These are phyloP conservation scores for Pangasius sanitwongsei DNA, from an alignment of 2,797 vertebrate species.

Conservation along the genomic window DNA sequence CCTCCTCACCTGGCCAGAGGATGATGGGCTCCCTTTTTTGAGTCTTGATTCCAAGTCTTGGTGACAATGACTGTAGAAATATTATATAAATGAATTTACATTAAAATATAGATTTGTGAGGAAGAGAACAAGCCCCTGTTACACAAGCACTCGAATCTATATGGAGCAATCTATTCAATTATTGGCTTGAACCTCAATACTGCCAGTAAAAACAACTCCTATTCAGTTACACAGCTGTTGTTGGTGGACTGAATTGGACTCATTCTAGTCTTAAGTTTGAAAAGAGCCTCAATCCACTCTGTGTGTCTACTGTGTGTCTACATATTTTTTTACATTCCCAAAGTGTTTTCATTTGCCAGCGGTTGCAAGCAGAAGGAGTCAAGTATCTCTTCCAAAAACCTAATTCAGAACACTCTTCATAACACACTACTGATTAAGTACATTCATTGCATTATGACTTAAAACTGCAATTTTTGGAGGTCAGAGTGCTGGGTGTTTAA, in stretches of 20 bases:
- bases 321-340: background rate
- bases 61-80: background rate
- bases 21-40: background rate
- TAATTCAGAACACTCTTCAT: constrained; percentile 4
- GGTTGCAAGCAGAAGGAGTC: background rate
- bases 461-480: background rate
- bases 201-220: background rate
- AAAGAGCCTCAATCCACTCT: background rate
- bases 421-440: constrained; percentile 1
- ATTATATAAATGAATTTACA: background rate
- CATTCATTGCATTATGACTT: background rate
- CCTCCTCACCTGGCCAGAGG: background rate
- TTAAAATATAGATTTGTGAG: background rate
- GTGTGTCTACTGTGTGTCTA: background rate
- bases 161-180: background rate
- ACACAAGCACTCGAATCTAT: background rate
- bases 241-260: background rate
- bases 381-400: constrained; percentile 18
- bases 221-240: background rate
- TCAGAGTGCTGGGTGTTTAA: background rate
- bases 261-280: background rate
- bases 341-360: background rate
- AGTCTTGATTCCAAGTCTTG: background rate
- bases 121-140: background rate
- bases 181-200: no score